Conservation (phyloP, 2,888 invertebrate species). For the Pandemis cinnamomeana region DNA sequence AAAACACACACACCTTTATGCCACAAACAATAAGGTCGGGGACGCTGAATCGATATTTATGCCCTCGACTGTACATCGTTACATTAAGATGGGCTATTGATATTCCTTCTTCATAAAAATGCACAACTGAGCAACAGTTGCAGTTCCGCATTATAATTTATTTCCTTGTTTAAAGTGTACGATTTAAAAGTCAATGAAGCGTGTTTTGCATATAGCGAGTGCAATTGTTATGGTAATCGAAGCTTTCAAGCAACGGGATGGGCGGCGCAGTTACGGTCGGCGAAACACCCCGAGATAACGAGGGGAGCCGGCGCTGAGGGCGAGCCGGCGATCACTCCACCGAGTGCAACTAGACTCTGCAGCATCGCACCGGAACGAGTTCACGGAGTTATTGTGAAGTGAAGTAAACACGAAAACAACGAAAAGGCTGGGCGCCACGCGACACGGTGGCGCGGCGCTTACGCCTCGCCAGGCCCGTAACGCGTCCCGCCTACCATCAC, state of each 20-base stretch:
- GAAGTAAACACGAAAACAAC: not conserved
- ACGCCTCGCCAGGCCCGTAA: not conserved
- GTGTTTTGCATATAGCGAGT: conserved; percentile 28
- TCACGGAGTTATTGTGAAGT: conserved; percentile 7
- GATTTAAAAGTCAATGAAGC: conserved; percentile 32
- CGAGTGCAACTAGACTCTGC: not conserved
- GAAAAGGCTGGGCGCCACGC: not conserved
- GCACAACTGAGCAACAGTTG: conserved; percentile 25
- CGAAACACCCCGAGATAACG: not conserved
- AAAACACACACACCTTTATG: too few species aligned
- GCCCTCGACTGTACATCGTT: not conserved
- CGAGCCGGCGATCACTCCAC: not conserved
- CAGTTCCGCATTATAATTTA: conserved; percentile 30
- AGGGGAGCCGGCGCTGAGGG: not conserved
- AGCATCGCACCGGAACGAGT: not conserved
- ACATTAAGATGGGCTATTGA: conserved; percentile 17
- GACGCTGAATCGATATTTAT: too few species aligned
- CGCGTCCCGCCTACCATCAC: not conserved
- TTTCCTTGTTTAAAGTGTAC: conserved; percentile 19
- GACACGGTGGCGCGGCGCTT: not conserved
- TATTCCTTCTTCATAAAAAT: conserved; percentile 34
- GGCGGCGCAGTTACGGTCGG: conserved; percentile 20
- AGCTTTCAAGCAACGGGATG: conserved; percentile 1
- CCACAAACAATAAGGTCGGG: too few species aligned
- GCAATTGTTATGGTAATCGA: conserved; percentile 18